Conservation (phyloP, 1,140 invertebrate genomes). For the Choristoneura fumiferana region DNA sequence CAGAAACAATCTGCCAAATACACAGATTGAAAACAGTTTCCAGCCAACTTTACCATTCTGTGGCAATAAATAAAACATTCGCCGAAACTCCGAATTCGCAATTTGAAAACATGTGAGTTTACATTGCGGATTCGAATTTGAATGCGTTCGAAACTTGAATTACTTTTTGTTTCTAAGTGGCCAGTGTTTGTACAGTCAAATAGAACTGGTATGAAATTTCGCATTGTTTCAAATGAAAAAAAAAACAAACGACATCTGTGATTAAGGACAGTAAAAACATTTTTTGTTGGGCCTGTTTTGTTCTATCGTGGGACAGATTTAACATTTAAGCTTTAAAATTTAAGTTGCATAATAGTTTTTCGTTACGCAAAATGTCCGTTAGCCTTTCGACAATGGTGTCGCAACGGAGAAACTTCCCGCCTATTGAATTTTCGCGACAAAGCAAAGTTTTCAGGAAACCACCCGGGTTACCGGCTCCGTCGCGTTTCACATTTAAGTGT, state of each 20-base stretch:
- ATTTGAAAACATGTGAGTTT: conserved; percentile 50
- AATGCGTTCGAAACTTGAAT: background rate
- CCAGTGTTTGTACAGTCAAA: too few relatives aligned
- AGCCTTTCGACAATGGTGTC: conserved; percentile 39
- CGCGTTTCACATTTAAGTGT: conserved; percentile 52
- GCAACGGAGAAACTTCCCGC: conserved; percentile 48
- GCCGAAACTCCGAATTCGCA: conserved; percentile 36
- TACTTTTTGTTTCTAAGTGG: background rate
- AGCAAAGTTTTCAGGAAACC: conserved; percentile 62
- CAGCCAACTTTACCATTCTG: conserved; percentile 14
- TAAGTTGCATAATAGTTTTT: conserved; percentile 21
- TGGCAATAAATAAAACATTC: conserved; percentile 24
- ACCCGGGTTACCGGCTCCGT: conserved; percentile 39
- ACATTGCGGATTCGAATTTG: conserved; percentile 41
- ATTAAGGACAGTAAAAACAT: conserved; percentile 20
- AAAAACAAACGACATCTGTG: too few relatives aligned
- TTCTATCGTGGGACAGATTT: too few relatives aligned
- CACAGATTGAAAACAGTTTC: conserved; percentile 14
- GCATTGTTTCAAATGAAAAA: too few relatives aligned
- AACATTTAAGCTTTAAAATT: too few relatives aligned
- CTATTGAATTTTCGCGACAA: conserved; percentile 64
- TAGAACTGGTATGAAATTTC: too few relatives aligned
- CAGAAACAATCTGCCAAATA: conserved; percentile 11
- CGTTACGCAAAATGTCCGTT: conserved; percentile 36
- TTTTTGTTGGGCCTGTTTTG: too few relatives aligned